Evolutionary conservation across 1,140 invertebrate species (phyloP).

Genomic region (Antheraea mylitta): DNA sequence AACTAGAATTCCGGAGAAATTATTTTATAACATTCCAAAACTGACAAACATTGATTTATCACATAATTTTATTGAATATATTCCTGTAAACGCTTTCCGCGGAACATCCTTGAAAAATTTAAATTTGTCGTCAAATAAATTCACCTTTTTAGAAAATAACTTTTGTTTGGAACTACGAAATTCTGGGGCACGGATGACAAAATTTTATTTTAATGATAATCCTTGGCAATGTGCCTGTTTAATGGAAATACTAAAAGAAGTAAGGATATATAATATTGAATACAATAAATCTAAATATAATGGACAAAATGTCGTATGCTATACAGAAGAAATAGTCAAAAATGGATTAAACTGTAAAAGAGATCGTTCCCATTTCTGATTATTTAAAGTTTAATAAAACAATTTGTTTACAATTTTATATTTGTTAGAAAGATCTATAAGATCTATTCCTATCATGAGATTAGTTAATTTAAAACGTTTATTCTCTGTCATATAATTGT

Average conservation of each 20-base stretch:
- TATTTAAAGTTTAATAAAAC: conserved; percentile 5
- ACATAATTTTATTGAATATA: conserved; percentile 42
- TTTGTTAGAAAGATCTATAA: too few relatives aligned
- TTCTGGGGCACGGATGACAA: conserved; percentile 46
- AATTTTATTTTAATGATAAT: conserved; percentile 62
- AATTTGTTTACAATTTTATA: not conserved
- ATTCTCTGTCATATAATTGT: too few relatives aligned
- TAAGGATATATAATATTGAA: conserved; percentile 40
- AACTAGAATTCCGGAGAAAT: conserved; percentile 37
- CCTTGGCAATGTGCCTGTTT: conserved; percentile 68
- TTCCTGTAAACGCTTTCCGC: conserved; percentile 52
- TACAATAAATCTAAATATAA: conserved; percentile 50
- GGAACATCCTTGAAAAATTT: conserved; percentile 45
- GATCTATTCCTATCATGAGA: too few relatives aligned
- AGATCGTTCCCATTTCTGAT: conserved; percentile 20
- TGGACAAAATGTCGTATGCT: conserved; percentile 48
- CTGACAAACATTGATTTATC: conserved; percentile 50
- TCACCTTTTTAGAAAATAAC: conserved; percentile 58
- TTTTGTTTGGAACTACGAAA: conserved; percentile 60
- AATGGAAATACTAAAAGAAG: conserved; percentile 46
- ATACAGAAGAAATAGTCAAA: conserved; percentile 20
- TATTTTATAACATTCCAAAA: conserved; percentile 48
- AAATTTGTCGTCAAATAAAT: conserved; percentile 50
- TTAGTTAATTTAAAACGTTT: too few relatives aligned
- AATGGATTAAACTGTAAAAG: conserved; percentile 43